A percentile compares a stretch with the other conserved stretches of the same genome.
phyloP scores from a whole-genome alignment of 2,113 vertebrate genomes.

The Calyptomena viridis region DNA sequence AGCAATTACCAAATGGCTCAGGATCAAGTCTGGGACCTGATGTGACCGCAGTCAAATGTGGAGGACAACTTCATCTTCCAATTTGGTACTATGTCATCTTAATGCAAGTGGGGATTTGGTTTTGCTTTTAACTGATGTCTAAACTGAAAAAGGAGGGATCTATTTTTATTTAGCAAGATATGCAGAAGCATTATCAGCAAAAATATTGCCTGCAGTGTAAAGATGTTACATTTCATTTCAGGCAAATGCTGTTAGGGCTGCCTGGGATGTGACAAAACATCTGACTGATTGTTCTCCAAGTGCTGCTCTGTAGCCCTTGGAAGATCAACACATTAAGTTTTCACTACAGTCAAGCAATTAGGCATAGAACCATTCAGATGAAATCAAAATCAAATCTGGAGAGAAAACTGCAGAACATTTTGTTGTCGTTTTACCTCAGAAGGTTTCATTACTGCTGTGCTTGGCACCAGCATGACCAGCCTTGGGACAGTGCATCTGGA shows the following conservation, averaged over 20 bases:
- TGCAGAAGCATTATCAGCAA: conserved; percentile 20
- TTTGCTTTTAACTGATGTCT: conserved; percentile 20
- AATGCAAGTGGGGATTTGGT: not conserved
- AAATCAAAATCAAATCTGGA: conserved; percentile 55
- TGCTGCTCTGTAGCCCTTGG: conserved; percentile 49
- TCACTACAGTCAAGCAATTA: conserved; percentile 64
- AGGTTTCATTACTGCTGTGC: not conserved
- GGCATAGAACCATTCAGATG: conserved; percentile 34
- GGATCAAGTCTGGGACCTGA: conserved; percentile 33
- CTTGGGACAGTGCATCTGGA: not conserved
- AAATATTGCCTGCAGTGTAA: conserved; percentile 59
- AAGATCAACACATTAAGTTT: conserved; percentile 64
- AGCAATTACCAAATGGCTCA: conserved; percentile 58
- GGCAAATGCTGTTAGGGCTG: conserved; percentile 42
- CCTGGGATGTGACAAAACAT: conserved; percentile 55
- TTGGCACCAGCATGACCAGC: not conserved
- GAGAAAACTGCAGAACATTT: conserved; percentile 29
- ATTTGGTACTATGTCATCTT: not conserved
- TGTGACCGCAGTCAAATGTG: not conserved
- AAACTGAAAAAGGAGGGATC: not conserved
- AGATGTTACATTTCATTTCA: conserved; percentile 57
- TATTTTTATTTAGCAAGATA: conserved; percentile 55
- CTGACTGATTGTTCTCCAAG: conserved; percentile 65
- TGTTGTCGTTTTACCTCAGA: not conserved
- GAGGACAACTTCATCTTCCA: not conserved